Evolutionary conservation across 2,888 invertebrate species (phyloP).

Genomic region (Anoncus sp.): DNA sequence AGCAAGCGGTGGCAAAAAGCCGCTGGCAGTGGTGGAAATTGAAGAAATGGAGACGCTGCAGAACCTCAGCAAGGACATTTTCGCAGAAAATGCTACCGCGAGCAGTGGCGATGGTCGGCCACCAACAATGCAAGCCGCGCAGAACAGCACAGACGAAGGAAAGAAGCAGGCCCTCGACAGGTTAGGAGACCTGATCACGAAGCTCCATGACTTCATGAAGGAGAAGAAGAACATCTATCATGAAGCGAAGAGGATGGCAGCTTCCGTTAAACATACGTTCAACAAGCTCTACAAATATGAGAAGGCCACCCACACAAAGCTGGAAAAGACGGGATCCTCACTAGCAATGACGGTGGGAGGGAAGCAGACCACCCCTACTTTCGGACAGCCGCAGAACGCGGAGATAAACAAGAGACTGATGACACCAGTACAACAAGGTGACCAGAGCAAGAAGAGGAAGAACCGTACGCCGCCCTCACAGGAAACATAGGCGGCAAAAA

Average conservation of each 20-base stretch:
- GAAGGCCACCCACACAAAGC: not conserved
- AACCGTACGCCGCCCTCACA: not conserved
- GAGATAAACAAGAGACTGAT: not conserved
- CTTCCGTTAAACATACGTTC: not conserved
- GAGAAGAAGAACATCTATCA: conserved; percentile 1
- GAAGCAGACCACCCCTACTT: not conserved
- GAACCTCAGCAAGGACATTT: too few relatives aligned
- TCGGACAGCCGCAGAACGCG: too few relatives aligned
- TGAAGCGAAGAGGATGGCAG: not conserved
- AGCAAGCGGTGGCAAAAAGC: too few relatives aligned
- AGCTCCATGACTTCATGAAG: conserved; percentile 6
- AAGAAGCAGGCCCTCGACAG: conserved; percentile 12
- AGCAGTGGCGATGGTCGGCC: too few relatives aligned
- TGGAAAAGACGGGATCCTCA: too few relatives aligned
- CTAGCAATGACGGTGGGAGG: not conserved
- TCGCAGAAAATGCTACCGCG: too few relatives aligned
- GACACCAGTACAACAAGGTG: not conserved
- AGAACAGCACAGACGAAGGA: too few relatives aligned
- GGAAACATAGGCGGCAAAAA: conserved; percentile 3
- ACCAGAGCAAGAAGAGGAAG: not conserved
- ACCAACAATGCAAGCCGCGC: too few relatives aligned
- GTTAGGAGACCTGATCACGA: not conserved
- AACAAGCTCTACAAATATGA: not conserved
- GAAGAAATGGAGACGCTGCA: too few relatives aligned
- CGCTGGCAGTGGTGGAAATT: too few relatives aligned